Base-by-base conservation (phyloP, 2,113 vertebrate genomes). In the Alligator sinensis region DNA sequence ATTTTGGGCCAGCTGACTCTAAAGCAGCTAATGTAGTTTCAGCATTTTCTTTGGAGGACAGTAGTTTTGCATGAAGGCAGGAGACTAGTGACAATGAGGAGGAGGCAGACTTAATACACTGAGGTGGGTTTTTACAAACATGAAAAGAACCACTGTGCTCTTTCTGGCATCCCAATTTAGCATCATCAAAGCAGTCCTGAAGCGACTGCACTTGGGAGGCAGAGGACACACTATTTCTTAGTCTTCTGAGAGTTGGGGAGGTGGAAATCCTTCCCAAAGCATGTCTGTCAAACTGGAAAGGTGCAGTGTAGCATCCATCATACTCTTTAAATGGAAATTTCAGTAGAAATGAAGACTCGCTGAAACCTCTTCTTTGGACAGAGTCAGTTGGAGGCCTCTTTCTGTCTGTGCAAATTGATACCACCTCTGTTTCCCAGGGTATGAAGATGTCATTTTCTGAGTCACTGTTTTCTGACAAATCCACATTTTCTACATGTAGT, bases 211-310 rank as follows among this genome's bases (percentile, higher is more conserved):
- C 68, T 19, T 96, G 94, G 13, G 93, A 96, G 12, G 97, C 74
- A 17, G 97, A 97, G 28, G 96, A 62, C n/a, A 96, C 97, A 79
- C 83, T 94, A 61, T 96, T 98, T 91, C 98, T 98, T 89, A 99
- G 97, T 63, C 98, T 98, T 85, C 99, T 98, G 86, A 99, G 78
- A 9, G 98, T 99, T 34, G 99, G 98, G 63, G 98, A 99, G 2
- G 98, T 99, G 61, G 98, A 99, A 96, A 99, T 99, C 77, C 98
- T 98, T 24, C 96, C 98, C 0, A 97, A 98, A 14, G 98, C 99
- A 21, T 99, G 98, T 5, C 98, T 98, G 76, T 99, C 92, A 83
- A 99, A 99, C 89, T 98, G 98, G 88, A 98, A 98, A 3, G 97
- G 92, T 2, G 90, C 93, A 0, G 90, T 93, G 4, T 90, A 94